Percentiles rank a stretch among this genome's conserved stretches.
Evolutionary conservation across 2,797 vertebrate species (phyloP).

Genomic region (Diglossa cyanea): DNA sequence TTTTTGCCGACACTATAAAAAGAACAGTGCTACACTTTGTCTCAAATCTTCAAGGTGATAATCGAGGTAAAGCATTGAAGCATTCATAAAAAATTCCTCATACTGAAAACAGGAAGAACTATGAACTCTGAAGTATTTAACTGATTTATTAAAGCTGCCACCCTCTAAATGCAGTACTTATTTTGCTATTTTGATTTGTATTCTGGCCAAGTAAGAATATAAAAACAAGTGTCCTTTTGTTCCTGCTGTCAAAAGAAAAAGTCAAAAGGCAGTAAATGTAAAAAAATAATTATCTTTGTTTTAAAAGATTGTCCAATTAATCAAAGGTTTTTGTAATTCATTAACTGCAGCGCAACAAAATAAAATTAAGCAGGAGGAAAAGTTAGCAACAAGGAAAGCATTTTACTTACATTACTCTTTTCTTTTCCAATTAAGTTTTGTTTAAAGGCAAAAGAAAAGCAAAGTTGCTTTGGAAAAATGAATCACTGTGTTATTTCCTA

Average conservation of each 20-base stretch:
- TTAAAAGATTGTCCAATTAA: background rate
- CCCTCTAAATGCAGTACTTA: slow-evolving; percentile 3
- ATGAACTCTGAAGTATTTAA: slow-evolving; percentile 61
- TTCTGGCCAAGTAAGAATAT: slow-evolving; percentile 37
- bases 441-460: background rate
- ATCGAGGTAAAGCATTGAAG: slow-evolving; percentile 40
- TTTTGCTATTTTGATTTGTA: slow-evolving; percentile 61
- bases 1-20: slow-evolving; percentile 59
- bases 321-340: background rate
- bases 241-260: slow-evolving; percentile 12
- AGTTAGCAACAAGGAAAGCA: background rate
- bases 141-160: slow-evolving; percentile 66
- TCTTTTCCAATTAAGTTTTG: background rate
- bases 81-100: slow-evolving; percentile 13
- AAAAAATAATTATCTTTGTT: background rate
- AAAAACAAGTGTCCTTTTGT: slow-evolving; percentile 65
- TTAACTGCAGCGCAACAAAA: background rate
- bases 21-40: slow-evolving; percentile 61
- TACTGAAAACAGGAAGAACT: slow-evolving; percentile 56
- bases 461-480: background rate
- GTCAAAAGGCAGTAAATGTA: background rate
- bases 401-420: background rate
- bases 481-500: slow-evolving; percentile 40
- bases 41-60: slow-evolving; percentile 48
- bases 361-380: background rate